Percentiles rank a stretch among this genome's conserved stretches.
Conservation (phyloP, 2,888 invertebrate genomes). For the Zhengitettix transpicula region DNA sequence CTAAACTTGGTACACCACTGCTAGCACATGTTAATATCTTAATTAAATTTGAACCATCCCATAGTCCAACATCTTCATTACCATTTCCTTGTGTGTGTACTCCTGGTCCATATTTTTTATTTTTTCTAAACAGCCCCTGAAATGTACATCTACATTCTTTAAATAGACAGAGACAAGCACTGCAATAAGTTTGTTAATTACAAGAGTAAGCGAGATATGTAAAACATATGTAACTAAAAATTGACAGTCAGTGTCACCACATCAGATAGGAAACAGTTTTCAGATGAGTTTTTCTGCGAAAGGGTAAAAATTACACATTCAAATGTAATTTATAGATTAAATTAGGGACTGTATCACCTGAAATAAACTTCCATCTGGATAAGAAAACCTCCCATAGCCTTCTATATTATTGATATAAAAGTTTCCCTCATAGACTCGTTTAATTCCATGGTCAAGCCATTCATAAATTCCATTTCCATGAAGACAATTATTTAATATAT, state of each 20-base stretch:
- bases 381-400: conserved; percentile 36
- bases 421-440: conserved; percentile 30
- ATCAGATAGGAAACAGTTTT: no score
- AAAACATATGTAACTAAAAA: no score
- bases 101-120: conserved; percentile 39
- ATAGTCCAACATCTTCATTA: conserved; percentile 36
- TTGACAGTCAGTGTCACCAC: no score
- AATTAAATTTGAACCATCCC: conserved; percentile 31
- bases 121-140: conserved; percentile 33
- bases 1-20: neutral
- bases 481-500: conserved; percentile 28
- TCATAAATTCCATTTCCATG: conserved; percentile 34
- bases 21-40: conserved; percentile 19
- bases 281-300: no score
- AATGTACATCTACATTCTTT: neutral
- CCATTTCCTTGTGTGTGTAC: conserved; percentile 28
- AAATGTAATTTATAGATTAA: neutral
- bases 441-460: conserved; percentile 22
- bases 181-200: no score
- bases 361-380: conserved; percentile 18
- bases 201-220: no score
- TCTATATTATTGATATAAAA: conserved; percentile 35
- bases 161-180: no score
- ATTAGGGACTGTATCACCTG: conserved; percentile 3
- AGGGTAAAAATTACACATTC: no score